Conservation (phyloP, 2,113 vertebrate species). For the Propithecus coquereli region DNA sequence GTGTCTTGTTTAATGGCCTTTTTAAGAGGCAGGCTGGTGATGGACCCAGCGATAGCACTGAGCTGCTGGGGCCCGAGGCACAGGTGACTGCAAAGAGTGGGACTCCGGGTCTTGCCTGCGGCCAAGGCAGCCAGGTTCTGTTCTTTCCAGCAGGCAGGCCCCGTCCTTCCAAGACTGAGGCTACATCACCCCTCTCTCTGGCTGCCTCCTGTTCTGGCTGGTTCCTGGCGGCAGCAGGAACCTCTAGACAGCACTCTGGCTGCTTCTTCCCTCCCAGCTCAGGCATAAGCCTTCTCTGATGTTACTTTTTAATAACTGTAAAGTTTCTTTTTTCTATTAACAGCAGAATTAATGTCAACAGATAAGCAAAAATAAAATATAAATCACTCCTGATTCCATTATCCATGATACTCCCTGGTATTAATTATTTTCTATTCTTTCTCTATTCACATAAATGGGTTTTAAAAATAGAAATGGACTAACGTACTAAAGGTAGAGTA, state of each 20-base stretch:
- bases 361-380: neutral
- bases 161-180: neutral
- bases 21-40: neutral
- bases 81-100: neutral
- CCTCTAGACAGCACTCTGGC: neutral
- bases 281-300: neutral
- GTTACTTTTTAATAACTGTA: neutral
- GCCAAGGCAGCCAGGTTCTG: neutral
- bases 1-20: neutral
- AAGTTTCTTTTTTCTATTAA: neutral
- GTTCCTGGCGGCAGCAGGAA: neutral
- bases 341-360: neutral
- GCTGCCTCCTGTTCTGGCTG: neutral
- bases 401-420: neutral
- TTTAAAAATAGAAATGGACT: neutral
- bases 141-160: neutral
- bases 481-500: neutral
- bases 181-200: neutral
- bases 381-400: neutral
- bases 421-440: neutral
- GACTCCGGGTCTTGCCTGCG: neutral
- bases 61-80: neutral
- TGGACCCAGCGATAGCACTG: neutral
- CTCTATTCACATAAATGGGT: neutral
- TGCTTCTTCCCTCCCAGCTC: neutral